phyloP scores from a whole-genome alignment of 2,113 vertebrate species.

The Anseranas semipalmata region DNA sequence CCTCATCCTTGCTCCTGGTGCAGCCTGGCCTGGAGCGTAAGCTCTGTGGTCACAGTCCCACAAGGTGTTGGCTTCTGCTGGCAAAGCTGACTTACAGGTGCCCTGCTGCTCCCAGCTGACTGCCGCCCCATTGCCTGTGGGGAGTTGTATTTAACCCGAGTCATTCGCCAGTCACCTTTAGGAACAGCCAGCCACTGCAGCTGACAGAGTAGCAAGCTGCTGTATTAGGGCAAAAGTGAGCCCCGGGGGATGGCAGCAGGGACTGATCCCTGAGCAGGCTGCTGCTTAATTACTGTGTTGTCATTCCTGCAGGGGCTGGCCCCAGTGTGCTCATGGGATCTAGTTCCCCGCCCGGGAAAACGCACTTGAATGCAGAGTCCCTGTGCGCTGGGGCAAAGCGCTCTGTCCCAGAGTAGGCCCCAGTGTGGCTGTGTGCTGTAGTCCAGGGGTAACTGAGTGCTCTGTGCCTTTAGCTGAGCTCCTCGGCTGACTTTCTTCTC shows the following conservation, averaged over 20 bases:
- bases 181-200: not conserved
- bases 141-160: not conserved
- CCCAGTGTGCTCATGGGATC: rapidly evolving
- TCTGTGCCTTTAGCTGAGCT: not conserved
- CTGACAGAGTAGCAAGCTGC: not conserved
- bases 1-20: not conserved
- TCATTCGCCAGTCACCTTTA: not conserved
- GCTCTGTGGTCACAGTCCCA: not conserved
- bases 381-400: not conserved
- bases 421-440: not conserved
- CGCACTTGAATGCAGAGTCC: not conserved
- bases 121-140: rapidly evolving
- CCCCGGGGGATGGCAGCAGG: not conserved
- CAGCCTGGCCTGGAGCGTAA: rapidly evolving
- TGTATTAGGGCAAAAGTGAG: not conserved
- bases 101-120: not conserved
- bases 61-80: not conserved
- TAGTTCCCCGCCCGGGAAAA: not conserved
- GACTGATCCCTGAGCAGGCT: not conserved
- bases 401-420: not conserved
- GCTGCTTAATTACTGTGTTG: not conserved
- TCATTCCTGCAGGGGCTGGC: not conserved
- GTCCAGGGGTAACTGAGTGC: not conserved
- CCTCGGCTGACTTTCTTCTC: not conserved
- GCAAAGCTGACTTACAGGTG: not conserved